A percentile compares a stretch with the other conserved stretches of the same genome.
phyloP scores from a whole-genome alignment of 2,797 vertebrate species.

The Bryconaethiops microstoma region DNA sequence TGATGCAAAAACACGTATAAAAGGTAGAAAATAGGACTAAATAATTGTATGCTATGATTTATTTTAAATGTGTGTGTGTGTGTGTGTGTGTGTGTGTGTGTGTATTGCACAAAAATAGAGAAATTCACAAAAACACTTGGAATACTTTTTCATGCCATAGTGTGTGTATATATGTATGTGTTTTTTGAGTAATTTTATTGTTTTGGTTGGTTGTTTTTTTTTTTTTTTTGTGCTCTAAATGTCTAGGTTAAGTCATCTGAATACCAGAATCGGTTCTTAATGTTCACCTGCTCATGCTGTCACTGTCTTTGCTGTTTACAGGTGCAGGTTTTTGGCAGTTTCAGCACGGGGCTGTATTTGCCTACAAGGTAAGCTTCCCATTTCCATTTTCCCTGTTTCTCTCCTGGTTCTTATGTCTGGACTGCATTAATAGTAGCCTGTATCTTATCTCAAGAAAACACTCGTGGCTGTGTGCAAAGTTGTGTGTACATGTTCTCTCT shows the following conservation, averaged over 20 bases:
- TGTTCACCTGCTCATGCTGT: background rate
- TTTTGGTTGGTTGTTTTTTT: no score
- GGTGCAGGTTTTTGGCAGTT: constrained; percentile 99
- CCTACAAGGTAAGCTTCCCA: constrained; percentile 90
- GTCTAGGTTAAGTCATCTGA: no score
- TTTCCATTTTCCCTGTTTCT: background rate
- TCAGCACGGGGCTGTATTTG: constrained; percentile 97
- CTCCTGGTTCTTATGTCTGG: background rate
- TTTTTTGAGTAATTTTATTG: no score
- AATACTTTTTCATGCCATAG: no score
- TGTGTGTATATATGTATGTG: no score
- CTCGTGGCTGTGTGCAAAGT: background rate
- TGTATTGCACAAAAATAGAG: no score
- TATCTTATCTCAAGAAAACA: background rate
- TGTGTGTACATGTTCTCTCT: background rate
- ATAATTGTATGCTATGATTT: no score
- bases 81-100: no score
- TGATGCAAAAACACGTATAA: no score
- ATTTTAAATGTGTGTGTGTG: no score
- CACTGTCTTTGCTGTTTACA: constrained; percentile 67
- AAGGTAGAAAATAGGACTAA: no score
- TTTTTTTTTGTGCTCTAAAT: background rate
- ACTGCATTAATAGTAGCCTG: background rate
- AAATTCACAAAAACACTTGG: no score
- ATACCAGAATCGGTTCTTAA: background rate